Conservation (phyloP, 2,113 vertebrate genomes). For the Pimephales promelas region DNA sequence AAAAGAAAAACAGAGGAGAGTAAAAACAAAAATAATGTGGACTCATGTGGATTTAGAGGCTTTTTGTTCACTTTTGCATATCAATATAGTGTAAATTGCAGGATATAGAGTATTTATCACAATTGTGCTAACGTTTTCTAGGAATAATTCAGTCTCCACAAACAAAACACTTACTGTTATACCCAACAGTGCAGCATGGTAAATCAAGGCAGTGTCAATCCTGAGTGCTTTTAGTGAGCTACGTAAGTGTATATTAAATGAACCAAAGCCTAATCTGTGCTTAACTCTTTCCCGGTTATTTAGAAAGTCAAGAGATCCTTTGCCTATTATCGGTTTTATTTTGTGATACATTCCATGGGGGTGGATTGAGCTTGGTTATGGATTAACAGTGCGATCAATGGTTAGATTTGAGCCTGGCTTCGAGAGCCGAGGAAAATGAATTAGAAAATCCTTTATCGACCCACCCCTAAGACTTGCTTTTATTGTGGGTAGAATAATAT, state of each 20-base stretch:
- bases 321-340: constrained; percentile 86
- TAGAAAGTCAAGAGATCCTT: constrained; percentile 86
- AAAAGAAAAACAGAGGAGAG: constrained; percentile 75
- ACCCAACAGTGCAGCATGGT: constrained; percentile 5
- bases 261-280: constrained; percentile 66
- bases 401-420: constrained; percentile 86
- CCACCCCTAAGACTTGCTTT: constrained; percentile 88
- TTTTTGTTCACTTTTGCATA: background rate
- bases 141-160: constrained; percentile 9
- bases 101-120: background rate
- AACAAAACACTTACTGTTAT: constrained; percentile 29
- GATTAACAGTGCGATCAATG: constrained; percentile 97
- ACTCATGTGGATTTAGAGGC: background rate
- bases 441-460: constrained; percentile 95
- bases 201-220: constrained; percentile 26
- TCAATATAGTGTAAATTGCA: background rate
- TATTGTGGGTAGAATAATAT: constrained; percentile 94
- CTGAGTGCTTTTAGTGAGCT: constrained; percentile 43
- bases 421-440: constrained; percentile 95
- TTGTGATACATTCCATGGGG: constrained; percentile 82
- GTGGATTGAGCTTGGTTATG: constrained; percentile 92
- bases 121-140: background rate
- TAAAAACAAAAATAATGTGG: constrained; percentile 62
- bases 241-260: constrained; percentile 62
- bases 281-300: constrained; percentile 75